Conservation (phyloP, 1,140 invertebrate species). For the Scaptomyza pallida region DNA sequence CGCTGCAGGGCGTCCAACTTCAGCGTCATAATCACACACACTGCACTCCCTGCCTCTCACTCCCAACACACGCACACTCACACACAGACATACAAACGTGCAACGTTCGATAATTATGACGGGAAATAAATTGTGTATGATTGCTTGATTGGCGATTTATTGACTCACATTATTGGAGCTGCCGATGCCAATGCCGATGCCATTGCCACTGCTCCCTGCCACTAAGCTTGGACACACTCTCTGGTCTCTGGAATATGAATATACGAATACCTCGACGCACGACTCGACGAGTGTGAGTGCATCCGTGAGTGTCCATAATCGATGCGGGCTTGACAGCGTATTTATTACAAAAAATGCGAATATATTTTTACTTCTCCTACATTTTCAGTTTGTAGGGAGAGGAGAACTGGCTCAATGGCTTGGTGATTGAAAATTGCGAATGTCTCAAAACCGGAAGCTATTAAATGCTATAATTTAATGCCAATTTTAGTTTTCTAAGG, state of each 20-base stretch:
- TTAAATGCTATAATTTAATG: slow-evolving; percentile 55
- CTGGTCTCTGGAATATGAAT: slow-evolving; percentile 1
- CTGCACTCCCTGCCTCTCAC: slow-evolving; percentile 43
- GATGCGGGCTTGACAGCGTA: slow-evolving; percentile 76
- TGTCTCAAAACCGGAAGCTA: slow-evolving; percentile 65
- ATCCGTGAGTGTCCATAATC: slow-evolving; percentile 78
- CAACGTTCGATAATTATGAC: slow-evolving; percentile 78
- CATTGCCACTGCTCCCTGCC: background rate
- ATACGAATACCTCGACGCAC: slow-evolving; percentile 18
- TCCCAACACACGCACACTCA: slow-evolving; percentile 11
- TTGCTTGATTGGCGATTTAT: slow-evolving; percentile 84
- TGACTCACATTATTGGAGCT: slow-evolving; percentile 83
- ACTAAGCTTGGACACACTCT: slow-evolving; percentile 14
- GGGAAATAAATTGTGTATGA: slow-evolving; percentile 83
- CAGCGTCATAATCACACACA: slow-evolving; percentile 82
- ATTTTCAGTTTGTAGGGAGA: background rate
- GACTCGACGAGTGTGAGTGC: slow-evolving; percentile 50
- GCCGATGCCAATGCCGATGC: slow-evolving; percentile 53
- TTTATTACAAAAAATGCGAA: slow-evolving; percentile 77
- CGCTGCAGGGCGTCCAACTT: slow-evolving; percentile 76
- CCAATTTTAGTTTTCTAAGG: background rate
- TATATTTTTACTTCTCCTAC: slow-evolving; percentile 38
- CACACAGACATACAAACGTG: slow-evolving; percentile 18
- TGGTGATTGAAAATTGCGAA: slow-evolving; percentile 65
- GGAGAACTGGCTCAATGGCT: slow-evolving; percentile 43